phyloP scores from a whole-genome alignment of 1,140 invertebrate species.

The Caerostris extrusa region DNA sequence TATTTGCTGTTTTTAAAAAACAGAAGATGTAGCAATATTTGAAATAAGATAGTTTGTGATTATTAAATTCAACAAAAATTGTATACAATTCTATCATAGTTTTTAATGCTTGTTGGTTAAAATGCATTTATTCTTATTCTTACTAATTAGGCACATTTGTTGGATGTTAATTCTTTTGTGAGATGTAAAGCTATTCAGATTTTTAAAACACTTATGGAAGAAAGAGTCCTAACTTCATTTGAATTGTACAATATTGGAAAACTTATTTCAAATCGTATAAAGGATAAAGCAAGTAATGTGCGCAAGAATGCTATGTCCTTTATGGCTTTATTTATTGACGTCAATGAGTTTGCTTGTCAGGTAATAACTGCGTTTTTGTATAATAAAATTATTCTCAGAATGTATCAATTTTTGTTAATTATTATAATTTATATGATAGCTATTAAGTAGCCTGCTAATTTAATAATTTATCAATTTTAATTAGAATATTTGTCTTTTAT shows the following conservation, averaged over 20 bases:
- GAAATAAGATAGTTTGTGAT: too few species aligned
- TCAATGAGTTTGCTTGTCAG: conserved; percentile 88
- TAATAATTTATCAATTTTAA: too few species aligned
- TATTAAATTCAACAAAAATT: too few species aligned
- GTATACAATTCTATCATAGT: too few species aligned
- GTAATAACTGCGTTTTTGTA: conserved; percentile 79
- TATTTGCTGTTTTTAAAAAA: too few species aligned
- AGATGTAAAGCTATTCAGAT: conserved; percentile 89
- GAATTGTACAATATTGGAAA: conserved; percentile 86
- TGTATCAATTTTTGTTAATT: too few species aligned
- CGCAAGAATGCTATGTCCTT: conserved; percentile 90
- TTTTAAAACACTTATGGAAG: conserved; percentile 87
- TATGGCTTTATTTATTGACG: conserved; percentile 88
- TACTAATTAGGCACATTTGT: conserved; percentile 86
- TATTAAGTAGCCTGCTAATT: too few species aligned
- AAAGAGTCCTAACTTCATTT: conserved; percentile 88
- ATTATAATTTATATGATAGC: too few species aligned
- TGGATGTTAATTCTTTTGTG: conserved; percentile 91
- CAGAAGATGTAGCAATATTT: too few species aligned
- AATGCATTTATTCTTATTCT: background rate
- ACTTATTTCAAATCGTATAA: conserved; percentile 86
- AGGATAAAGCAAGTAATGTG: conserved; percentile 89
- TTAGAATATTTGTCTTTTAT: too few species aligned
- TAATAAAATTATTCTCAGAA: too few species aligned
- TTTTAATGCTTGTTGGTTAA: too few species aligned